Percentiles rank a stretch among this genome's conserved stretches.
Conservation (phyloP, 92 coral and sea anemone species). For the Blastomussa wellsi region DNA sequence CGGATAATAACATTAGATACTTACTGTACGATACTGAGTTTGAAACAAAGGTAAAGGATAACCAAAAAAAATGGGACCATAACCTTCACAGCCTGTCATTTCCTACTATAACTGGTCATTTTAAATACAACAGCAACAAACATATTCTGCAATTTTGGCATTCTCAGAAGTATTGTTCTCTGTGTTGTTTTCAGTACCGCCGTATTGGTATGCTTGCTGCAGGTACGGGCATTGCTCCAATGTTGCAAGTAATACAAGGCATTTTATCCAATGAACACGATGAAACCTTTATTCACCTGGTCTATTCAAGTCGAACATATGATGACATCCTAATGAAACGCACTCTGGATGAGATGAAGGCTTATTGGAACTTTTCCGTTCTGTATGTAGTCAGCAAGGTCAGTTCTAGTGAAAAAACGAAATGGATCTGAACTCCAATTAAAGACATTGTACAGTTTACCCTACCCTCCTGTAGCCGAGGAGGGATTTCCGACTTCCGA, state of each 20-base stretch:
- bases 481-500: too few relatives aligned
- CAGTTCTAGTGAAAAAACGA: neutral
- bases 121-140: too few relatives aligned
- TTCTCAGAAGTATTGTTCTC: neutral
- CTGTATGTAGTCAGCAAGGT: constrained; percentile 70
- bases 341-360: constrained; percentile 60
- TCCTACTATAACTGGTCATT: too few relatives aligned
- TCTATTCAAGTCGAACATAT: constrained; percentile 66
- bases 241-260: constrained; percentile 79
- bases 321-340: constrained; percentile 70
- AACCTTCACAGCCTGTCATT: too few relatives aligned
- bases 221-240: constrained; percentile 88
- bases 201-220: constrained; percentile 80
- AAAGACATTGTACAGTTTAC: neutral
- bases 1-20: too few relatives aligned
- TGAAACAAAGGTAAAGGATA: too few relatives aligned
- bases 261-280: constrained; percentile 72
- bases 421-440: neutral
- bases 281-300: constrained; percentile 68
- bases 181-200: constrained; percentile 49
- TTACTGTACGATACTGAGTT: too few relatives aligned
- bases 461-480: too few relatives aligned
- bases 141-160: neutral
- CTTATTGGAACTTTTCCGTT: constrained; percentile 83
- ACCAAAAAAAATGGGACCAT: too few relatives aligned